Conservation (phyloP, 2,888 invertebrate genomes). For the Drosophila cracens region DNA sequence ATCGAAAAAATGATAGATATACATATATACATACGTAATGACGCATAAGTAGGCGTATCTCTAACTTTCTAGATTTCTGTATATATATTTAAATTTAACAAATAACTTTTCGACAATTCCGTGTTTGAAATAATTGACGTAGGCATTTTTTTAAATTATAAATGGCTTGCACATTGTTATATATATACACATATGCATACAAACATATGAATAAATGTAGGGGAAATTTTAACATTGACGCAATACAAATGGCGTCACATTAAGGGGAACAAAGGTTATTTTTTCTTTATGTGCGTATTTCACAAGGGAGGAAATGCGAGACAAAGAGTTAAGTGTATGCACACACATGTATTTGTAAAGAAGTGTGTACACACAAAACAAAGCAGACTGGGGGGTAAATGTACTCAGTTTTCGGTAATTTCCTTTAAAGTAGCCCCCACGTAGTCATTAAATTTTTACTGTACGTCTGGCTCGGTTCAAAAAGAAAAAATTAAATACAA, state of each 20-base stretch:
- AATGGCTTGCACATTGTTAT: not conserved
- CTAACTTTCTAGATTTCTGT: not conserved
- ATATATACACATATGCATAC: not conserved
- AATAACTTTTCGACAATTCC: not conserved
- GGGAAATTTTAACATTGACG: conserved; percentile 20
- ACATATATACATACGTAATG: not conserved
- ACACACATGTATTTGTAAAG: not conserved
- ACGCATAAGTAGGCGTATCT: not conserved
- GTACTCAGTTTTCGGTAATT: not conserved
- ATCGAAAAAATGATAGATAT: not conserved
- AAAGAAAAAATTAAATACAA: conserved; percentile 8
- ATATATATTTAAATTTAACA: not conserved
- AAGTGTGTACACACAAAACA: conserved; percentile 10
- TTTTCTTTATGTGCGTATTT: conserved; percentile 25
- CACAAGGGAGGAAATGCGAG: conserved; percentile 10
- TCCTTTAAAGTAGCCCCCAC: not conserved
- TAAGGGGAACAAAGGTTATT: conserved; percentile 25
- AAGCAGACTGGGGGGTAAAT: conserved; percentile 21
- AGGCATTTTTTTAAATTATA: not conserved
- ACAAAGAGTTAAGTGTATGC: not conserved
- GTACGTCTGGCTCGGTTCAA: conserved; percentile 4
- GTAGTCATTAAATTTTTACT: conserved; percentile 1
- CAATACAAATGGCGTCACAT: conserved; percentile 25
- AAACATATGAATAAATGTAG: not conserved
- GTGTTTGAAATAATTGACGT: not conserved